Conservation (phyloP, 2,113 vertebrate genomes). For the Fulmarus glacialis region DNA sequence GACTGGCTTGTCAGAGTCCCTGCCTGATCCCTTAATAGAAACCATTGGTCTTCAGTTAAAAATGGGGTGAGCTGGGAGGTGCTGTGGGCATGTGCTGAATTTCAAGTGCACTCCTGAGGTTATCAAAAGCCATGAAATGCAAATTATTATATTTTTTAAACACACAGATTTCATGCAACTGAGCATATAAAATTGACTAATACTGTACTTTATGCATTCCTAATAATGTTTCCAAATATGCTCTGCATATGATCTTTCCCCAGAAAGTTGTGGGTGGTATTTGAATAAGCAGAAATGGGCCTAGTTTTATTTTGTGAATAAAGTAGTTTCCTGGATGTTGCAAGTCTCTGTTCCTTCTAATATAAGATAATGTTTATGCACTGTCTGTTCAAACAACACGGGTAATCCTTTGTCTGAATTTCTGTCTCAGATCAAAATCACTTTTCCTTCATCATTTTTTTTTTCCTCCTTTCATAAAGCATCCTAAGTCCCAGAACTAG, state of each 20-base stretch:
- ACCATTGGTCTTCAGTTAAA: constrained; percentile 98
- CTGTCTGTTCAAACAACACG: constrained; percentile 57
- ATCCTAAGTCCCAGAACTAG: constrained; percentile 58
- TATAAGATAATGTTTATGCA: constrained; percentile 42
- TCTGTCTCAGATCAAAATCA: constrained; percentile 66
- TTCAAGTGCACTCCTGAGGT: constrained; percentile 89
- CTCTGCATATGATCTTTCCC: constrained; percentile 78
- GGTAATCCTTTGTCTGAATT: constrained; percentile 70
- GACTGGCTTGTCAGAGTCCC: constrained; percentile 96
- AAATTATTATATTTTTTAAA: constrained; percentile 89
- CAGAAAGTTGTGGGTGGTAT: constrained; percentile 82
- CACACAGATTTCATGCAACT: constrained; percentile 85
- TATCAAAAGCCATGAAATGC: constrained; percentile 86
- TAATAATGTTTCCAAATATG: constrained; percentile 85
- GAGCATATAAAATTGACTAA: constrained; percentile 90
- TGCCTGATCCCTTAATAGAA: constrained; percentile 98
- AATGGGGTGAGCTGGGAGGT: constrained; percentile 89
- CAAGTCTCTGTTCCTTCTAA: constrained; percentile 32
- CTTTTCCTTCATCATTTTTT: constrained; percentile 27
- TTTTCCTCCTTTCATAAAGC: constrained; percentile 32
- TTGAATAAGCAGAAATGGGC: constrained; percentile 77
- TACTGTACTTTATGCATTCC: constrained; percentile 87
- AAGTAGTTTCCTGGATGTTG: constrained; percentile 55
- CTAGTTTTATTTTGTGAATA: constrained; percentile 68
- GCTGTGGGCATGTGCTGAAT: constrained; percentile 87